Conservation (phyloP, 2,888 invertebrate species). For the Ditula angustiorana region DNA sequence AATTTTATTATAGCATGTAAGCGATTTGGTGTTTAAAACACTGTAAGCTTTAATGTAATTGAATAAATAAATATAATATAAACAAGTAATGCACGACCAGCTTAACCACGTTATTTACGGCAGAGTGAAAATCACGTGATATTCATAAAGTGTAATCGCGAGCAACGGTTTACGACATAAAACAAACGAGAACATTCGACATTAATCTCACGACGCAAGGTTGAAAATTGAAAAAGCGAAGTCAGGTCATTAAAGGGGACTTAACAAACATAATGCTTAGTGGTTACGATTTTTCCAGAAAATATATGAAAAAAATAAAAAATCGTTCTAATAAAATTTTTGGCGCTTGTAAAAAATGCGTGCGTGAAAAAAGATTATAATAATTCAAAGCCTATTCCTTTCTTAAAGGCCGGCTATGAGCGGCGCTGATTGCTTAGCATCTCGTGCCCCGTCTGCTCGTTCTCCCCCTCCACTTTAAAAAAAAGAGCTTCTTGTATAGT, state of each 20-base stretch:
- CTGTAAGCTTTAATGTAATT: too few species aligned
- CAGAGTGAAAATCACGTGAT: conserved; percentile 17
- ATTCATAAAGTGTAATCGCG: conserved; percentile 23
- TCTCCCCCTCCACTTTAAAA: too few species aligned
- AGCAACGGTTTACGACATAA: not conserved
- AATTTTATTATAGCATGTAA: too few species aligned
- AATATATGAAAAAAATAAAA: not conserved
- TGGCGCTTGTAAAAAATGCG: not conserved
- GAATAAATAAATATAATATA: not conserved
- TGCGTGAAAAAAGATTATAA: not conserved
- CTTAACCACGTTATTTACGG: conserved; percentile 27
- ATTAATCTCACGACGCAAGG: not conserved
- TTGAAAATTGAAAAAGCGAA: not conserved
- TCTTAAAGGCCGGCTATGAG: too few species aligned
- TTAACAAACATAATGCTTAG: conserved; percentile 11
- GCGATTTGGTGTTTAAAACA: too few species aligned
- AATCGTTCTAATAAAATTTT: not conserved
- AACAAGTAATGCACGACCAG: not conserved
- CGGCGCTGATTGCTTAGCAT: too few species aligned
- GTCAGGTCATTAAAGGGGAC: conserved; percentile 21
- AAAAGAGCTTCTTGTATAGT: too few species aligned
- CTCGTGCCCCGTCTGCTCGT: too few species aligned
- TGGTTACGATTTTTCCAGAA: conserved; percentile 5
- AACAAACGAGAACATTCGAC: not conserved
- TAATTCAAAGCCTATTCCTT: too few species aligned